A percentile compares a stretch with the other conserved stretches of the same genome.
phyloP scores from a whole-genome alignment of 1,140 invertebrate species.

The Steinernema khuongi region DNA sequence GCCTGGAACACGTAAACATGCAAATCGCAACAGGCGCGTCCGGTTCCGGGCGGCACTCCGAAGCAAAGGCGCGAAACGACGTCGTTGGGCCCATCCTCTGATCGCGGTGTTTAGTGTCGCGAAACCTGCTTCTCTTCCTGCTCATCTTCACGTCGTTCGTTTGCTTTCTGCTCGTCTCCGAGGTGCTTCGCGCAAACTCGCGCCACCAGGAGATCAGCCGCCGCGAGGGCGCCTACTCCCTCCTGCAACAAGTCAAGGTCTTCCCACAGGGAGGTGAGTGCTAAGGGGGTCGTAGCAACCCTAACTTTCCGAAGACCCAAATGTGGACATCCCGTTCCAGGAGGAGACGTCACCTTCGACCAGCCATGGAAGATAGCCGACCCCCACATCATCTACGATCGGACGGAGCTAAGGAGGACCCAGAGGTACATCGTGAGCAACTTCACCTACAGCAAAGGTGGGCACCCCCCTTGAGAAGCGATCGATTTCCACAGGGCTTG shows the following conservation, averaged over 20 bases:
- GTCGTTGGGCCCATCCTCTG: background rate
- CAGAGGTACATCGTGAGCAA: background rate
- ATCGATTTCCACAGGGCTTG: background rate
- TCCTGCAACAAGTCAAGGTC: background rate
- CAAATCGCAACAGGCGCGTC: no score
- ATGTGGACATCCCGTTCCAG: background rate
- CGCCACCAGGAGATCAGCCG: background rate
- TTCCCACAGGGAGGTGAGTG: conserved; percentile 5
- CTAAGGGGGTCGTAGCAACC: background rate
- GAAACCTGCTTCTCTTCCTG: background rate
- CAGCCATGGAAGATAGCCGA: background rate
- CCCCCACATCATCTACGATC: background rate
- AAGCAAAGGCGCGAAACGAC: background rate
- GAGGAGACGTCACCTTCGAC: background rate
- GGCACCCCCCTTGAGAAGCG: background rate
- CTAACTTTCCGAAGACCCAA: background rate
- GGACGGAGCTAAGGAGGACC: background rate
- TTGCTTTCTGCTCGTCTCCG: conserved; percentile 5
- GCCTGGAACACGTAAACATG: background rate
- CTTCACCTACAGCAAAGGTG: background rate
- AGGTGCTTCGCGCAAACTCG: background rate
- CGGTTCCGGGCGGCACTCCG: background rate
- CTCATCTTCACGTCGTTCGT: background rate
- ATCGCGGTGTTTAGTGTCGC: background rate
- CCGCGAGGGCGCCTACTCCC: background rate